These are phyloP conservation scores for Pituophis catenifer DNA, from an alignment of 2,113 vertebrate genomes.

Conservation along the genomic window DNA sequence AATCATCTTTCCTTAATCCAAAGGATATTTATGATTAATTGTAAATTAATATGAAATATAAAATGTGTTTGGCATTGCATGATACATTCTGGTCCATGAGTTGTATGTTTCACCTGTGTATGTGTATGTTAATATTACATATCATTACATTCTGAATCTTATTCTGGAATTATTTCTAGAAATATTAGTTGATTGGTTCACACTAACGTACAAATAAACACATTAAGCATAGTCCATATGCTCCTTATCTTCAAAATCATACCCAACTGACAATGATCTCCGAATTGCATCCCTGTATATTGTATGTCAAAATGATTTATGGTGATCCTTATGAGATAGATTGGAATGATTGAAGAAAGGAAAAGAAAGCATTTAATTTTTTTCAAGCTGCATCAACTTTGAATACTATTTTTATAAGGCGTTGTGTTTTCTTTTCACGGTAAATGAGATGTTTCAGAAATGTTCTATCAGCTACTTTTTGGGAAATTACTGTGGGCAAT, in stretches of 20 bases:
- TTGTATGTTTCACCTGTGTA: conserved; percentile 11
- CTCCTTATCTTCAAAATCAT: conserved; percentile 39
- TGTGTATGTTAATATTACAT: conserved; percentile 21
- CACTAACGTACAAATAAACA: conserved; percentile 60
- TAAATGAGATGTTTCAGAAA: neutral
- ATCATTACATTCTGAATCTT: neutral
- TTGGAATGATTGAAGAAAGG: conserved; percentile 28
- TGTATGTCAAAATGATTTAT: conserved; percentile 56
- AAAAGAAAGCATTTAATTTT: conserved; percentile 38
- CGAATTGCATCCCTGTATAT: conserved; percentile 44
- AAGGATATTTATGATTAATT: conserved; percentile 46
- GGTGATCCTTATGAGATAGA: conserved; percentile 22
- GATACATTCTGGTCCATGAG: conserved; percentile 46
- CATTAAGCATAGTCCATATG: conserved; percentile 37
- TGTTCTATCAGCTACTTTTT: neutral
- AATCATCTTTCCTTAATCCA: neutral
- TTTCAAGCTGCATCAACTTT: conserved; percentile 26
- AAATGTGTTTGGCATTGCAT: conserved; percentile 55
- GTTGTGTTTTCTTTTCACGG: conserved; percentile 7
- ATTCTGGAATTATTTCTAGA: conserved; percentile 38
- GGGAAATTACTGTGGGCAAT: neutral
- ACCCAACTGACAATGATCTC: conserved; percentile 59
- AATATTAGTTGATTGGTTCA: conserved; percentile 49
- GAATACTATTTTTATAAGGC: conserved; percentile 27
- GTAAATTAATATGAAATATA: conserved; percentile 62